phyloP scores from a whole-genome alignment of 2,888 invertebrate genomes.

The Alviniconcha strummeri region DNA sequence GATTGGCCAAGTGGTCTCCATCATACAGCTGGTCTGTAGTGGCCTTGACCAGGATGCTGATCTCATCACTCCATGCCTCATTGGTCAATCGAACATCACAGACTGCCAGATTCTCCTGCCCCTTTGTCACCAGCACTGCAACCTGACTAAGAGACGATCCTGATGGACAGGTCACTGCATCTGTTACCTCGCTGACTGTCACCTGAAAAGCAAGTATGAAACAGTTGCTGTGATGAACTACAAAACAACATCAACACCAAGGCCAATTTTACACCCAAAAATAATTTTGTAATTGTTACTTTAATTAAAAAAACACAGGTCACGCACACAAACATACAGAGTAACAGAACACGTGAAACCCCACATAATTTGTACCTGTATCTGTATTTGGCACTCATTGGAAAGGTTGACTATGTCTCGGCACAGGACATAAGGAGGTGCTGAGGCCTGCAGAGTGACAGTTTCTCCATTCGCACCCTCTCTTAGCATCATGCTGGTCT shows the following conservation, averaged over 20 bases:
- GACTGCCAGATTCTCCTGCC: slow-evolving; percentile 19
- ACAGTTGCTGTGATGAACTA: background rate
- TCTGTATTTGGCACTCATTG: slow-evolving; percentile 27
- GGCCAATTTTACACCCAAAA: too few relatives aligned
- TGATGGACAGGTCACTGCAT: slow-evolving; percentile 24
- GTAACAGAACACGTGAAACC: too few relatives aligned
- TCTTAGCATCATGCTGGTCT: slow-evolving; percentile 27
- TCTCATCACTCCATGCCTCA: slow-evolving; percentile 35
- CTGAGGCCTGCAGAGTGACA: slow-evolving; percentile 37
- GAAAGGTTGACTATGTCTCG: slow-evolving; percentile 34
- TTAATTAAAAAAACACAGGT: too few relatives aligned
- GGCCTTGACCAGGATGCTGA: slow-evolving; percentile 44
- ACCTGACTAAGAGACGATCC: slow-evolving; percentile 19
- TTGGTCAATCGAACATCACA: slow-evolving; percentile 41
- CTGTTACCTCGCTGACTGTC: slow-evolving; percentile 20
- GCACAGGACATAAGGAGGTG: slow-evolving; percentile 47
- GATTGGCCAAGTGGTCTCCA: slow-evolving; percentile 43
- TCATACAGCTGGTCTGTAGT: slow-evolving; percentile 49
- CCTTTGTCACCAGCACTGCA: slow-evolving; percentile 17
- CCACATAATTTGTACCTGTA: slow-evolving; percentile 15
- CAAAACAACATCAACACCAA: background rate
- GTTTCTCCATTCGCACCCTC: slow-evolving; percentile 39
- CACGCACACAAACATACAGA: too few relatives aligned
- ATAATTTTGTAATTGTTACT: too few relatives aligned
- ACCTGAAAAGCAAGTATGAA: background rate